Percentiles rank a stretch among this genome's conserved stretches.
phyloP scores from a whole-genome alignment of 2,797 vertebrate species.

The Hapalemur alaotrensis region DNA sequence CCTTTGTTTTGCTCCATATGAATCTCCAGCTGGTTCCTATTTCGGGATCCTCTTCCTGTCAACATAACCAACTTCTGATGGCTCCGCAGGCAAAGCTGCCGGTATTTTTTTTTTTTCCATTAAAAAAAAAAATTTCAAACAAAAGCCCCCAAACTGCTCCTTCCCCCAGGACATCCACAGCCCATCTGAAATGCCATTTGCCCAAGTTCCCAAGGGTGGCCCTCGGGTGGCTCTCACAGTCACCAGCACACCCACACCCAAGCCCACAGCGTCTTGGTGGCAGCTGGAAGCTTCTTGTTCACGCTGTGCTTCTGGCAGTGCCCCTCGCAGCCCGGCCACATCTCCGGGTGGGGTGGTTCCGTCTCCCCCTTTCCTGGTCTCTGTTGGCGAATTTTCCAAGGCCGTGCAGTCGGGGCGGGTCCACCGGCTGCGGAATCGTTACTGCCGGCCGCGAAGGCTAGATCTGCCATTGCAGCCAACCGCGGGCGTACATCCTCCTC shows the following conservation, averaged over 20 bases:
- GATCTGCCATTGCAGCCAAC: neutral
- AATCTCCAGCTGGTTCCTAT: neutral
- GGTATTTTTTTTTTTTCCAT: neutral
- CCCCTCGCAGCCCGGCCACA: neutral
- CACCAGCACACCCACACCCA: rapidly evolving
- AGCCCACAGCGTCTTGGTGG: neutral
- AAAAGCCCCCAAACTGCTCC: neutral
- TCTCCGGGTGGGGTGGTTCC: neutral
- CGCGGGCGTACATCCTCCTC: too few relatives aligned
- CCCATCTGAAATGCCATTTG: neutral
- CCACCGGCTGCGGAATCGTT: rapidly evolving
- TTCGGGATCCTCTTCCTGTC: neutral
- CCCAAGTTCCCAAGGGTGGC: neutral
- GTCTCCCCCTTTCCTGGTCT: rapidly evolving
- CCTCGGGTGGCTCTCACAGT: neutral
- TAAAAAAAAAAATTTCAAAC: neutral
- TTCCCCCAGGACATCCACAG: neutral
- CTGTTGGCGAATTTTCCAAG: rapidly evolving
- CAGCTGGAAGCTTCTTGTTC: neutral
- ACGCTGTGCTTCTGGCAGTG: neutral
- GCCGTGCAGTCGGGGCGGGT: rapidly evolving
- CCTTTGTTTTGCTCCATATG: neutral
- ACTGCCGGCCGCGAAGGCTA: neutral
- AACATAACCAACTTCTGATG: neutral
- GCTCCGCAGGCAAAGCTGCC: too few relatives aligned